Evolutionary conservation across 2,113 vertebrate species (phyloP).

Genomic region (Limnothrissa miodon): DNA sequence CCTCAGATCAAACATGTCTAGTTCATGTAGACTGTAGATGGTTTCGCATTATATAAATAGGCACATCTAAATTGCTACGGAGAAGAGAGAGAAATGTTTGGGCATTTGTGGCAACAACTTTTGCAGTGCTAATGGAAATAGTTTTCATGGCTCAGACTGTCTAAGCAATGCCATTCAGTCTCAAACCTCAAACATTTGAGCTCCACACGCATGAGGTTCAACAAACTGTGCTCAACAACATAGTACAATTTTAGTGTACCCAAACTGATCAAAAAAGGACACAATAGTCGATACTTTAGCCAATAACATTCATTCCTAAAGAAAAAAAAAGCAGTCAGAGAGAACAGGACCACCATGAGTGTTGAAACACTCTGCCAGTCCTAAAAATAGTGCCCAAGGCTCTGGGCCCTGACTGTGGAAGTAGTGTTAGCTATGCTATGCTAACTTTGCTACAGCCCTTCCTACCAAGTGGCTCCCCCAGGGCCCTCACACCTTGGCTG

Average conservation of each 20-base stretch:
- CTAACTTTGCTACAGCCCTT: constrained; percentile 16
- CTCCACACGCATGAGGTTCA: constrained; percentile 5
- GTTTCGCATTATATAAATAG: not conserved
- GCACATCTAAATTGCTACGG: not conserved
- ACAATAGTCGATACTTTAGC: not conserved
- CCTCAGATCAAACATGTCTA: not conserved
- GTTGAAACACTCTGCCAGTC: constrained; percentile 15
- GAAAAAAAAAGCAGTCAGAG: constrained; percentile 10
- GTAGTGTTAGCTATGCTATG: constrained; percentile 16
- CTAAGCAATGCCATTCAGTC: not conserved
- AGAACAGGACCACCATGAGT: not conserved
- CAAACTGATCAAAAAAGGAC: not conserved
- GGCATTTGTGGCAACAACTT: not conserved
- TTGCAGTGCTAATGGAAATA: not conserved
- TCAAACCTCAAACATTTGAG: not conserved
- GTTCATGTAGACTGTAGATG: not conserved
- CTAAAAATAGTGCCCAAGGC: constrained; percentile 64
- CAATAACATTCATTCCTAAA: not conserved
- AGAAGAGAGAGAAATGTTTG: not conserved
- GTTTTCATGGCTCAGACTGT: not conserved
- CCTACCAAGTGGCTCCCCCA: not conserved
- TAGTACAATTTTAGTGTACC: not conserved
- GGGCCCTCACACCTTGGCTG: not conserved
- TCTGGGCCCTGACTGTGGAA: constrained; percentile 32
- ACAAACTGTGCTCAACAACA: not conserved